A percentile compares a stretch with the other conserved stretches of the same genome.
Evolutionary conservation across 2,888 invertebrate species (phyloP).

Genomic region (Drosophila mettleri): DNA sequence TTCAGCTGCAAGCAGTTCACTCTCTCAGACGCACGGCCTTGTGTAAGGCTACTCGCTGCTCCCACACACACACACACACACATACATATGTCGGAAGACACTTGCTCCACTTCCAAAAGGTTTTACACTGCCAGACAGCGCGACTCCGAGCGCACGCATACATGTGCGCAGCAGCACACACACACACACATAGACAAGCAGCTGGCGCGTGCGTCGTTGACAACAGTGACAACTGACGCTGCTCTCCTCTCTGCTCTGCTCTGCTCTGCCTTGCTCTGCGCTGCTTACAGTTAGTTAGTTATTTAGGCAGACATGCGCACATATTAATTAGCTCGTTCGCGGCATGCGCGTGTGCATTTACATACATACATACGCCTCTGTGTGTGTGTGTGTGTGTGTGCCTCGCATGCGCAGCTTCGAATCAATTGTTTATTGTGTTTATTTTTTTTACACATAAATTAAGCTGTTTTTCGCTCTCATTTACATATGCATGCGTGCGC

Average conservation of each 20-base stretch:
- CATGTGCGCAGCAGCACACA: not conserved
- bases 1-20: not conserved
- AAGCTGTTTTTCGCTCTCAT: conserved; percentile 15
- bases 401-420: conserved; percentile 64
- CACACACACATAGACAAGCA: conserved; percentile 26
- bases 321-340: conserved; percentile 37
- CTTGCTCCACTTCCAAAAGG: conserved; percentile 69
- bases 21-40: conserved; percentile 8
- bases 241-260: not conserved
- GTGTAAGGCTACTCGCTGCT: conserved; percentile 1
- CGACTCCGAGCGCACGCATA: conserved; percentile 55
- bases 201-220: conserved; percentile 65
- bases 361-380: conserved; percentile 26
- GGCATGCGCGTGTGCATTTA: conserved; percentile 37
- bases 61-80: no score
- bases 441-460: conserved; percentile 21
- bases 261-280: not conserved
- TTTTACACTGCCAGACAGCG: conserved; percentile 69
- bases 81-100: no score
- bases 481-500: conserved; percentile 17
- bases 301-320: conserved; percentile 64
- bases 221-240: conserved; percentile 18
- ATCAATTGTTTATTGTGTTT: conserved; percentile 22
- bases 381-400: conserved; percentile 55
- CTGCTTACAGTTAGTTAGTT: conserved; percentile 54